Percentiles rank a stretch among this genome's conserved stretches.
Evolutionary conservation across 2,888 invertebrate species (phyloP).

Genomic region (Lymantria dispar): DNA sequence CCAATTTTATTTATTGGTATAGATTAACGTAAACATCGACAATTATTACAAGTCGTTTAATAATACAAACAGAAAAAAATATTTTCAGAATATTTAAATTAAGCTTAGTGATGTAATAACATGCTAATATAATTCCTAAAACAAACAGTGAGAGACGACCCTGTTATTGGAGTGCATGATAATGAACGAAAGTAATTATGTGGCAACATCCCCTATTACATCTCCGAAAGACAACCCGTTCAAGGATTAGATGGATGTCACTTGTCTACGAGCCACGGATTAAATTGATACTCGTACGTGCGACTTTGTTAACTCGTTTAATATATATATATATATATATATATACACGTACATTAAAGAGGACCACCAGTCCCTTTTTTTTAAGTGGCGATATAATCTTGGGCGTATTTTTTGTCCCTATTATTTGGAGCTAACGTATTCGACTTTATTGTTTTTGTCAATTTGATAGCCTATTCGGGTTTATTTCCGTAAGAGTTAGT

Average conservation of each 20-base stretch:
- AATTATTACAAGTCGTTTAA: no score
- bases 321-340: conserved; percentile 60
- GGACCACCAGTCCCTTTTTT: conserved; percentile 74
- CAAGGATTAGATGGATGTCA: conserved; percentile 70
- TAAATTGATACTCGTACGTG: conserved; percentile 70
- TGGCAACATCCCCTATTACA: conserved; percentile 68
- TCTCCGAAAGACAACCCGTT: conserved; percentile 58
- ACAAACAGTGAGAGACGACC: conserved; percentile 21
- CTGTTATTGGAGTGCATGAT: conserved; percentile 39
- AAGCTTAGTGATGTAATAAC: background rate
- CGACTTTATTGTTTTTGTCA: no score
- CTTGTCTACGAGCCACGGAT: conserved; percentile 62
- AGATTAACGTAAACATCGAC: no score
- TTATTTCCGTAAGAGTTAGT: no score
- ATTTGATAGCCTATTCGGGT: no score
- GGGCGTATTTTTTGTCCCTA: conserved; percentile 63
- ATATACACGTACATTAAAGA: conserved; percentile 34
- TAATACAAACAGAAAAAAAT: no score
- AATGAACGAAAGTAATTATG: conserved; percentile 70
- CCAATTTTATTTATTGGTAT: no score
- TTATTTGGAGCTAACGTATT: conserved; percentile 21
- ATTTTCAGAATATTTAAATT: no score
- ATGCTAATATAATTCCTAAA: conserved; percentile 9
- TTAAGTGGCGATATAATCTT: conserved; percentile 68
- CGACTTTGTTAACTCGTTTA: conserved; percentile 67